Evolutionary conservation across 2,888 invertebrate species (phyloP), one percentile per base, ranked within the genome.

Genomic region (Lasioglossum malachurum): DNA sequence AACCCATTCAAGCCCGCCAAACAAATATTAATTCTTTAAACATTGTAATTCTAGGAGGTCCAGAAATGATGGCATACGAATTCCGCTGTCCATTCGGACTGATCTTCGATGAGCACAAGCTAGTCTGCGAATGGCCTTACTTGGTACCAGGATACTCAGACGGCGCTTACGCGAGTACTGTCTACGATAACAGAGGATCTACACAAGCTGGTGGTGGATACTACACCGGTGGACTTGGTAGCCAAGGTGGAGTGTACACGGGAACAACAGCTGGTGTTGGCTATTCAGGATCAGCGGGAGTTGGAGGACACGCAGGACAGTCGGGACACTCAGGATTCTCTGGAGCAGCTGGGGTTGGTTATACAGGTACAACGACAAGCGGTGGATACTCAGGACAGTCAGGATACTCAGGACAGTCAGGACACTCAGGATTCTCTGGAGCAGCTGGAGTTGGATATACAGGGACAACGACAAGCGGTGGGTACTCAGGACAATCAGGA

Each of bases 101-200:
- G 31, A 97, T 97, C 10, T 98, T 97, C 94, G 98, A 98, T 92
- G 97, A 97, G 76, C 96, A 96, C 0, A 96, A 96, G 44, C 96
- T 97, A 4, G 96, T 97, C 83, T 98, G 98, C 93, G 97, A 98
- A 95, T 98, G 98, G 98, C 97, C 98, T 0, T 98, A 98, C 97
- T 93, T 97, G 80, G 97, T 98, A 38, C 97, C 97, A 0, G 96
- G 96, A 16, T 97, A 96, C 88, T 96, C 96, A 64, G 96, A 96
- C 10, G 95, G 96, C 88, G 96, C 95, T 12, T 95, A 96, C 91
- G 86, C 91, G 19, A 89, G 92, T 79, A 84, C 88, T 3, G 96
- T 96, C 88, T 96, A 96, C 82, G 96, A 94, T 73, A 95, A 95
- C 83, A 93, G 94, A 16, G 95, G 96, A 14, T 95, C 77, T 16